Evolutionary conservation across 2,888 invertebrate species (phyloP).

Genomic region (Melangyna quadrimaculata): DNA sequence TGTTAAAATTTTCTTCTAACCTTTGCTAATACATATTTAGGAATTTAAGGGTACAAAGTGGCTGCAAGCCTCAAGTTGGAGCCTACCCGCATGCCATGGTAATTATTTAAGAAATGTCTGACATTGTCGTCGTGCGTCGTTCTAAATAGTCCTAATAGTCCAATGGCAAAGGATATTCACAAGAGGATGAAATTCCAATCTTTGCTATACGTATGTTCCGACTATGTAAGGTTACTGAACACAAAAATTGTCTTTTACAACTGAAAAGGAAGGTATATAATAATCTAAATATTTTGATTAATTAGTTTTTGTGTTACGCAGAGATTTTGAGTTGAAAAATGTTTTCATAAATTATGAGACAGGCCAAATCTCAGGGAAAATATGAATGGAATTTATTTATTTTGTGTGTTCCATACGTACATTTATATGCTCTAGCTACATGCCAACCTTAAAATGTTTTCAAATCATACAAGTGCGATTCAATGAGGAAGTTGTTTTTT

Average conservation of each 20-base stretch:
- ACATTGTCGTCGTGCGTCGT: slow-evolving; percentile 25
- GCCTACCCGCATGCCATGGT: slow-evolving; percentile 46
- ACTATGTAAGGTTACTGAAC: neutral
- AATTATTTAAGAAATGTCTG: slow-evolving; percentile 60
- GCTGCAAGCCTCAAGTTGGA: slow-evolving; percentile 14
- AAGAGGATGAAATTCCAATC: neutral
- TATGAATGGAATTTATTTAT: slow-evolving; percentile 44
- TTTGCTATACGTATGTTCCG: neutral
- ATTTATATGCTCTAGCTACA: neutral
- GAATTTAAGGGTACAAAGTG: slow-evolving; percentile 1
- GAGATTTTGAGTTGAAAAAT: slow-evolving; percentile 56
- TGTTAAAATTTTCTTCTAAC: slow-evolving; percentile 18
- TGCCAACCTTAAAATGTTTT: slow-evolving; percentile 6
- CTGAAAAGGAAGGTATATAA: slow-evolving; percentile 32
- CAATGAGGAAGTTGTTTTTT: neutral
- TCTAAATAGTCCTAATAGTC: slow-evolving; percentile 37
- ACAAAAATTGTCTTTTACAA: slow-evolving; percentile 30
- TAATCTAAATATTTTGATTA: slow-evolving; percentile 68
- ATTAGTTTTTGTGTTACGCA: slow-evolving; percentile 48
- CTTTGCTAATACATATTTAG: slow-evolving; percentile 13
- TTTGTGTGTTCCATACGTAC: too few species aligned
- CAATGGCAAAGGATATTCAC: neutral
- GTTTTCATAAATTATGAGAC: slow-evolving; percentile 62
- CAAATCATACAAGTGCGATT: slow-evolving; percentile 24
- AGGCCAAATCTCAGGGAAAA: slow-evolving; percentile 47